A percentile compares a stretch with the other conserved stretches of the same genome.
These are phyloP conservation scores for Toxotes jaculatrix DNA, from an alignment of 2,113 vertebrate species.

Conservation along the genomic window DNA sequence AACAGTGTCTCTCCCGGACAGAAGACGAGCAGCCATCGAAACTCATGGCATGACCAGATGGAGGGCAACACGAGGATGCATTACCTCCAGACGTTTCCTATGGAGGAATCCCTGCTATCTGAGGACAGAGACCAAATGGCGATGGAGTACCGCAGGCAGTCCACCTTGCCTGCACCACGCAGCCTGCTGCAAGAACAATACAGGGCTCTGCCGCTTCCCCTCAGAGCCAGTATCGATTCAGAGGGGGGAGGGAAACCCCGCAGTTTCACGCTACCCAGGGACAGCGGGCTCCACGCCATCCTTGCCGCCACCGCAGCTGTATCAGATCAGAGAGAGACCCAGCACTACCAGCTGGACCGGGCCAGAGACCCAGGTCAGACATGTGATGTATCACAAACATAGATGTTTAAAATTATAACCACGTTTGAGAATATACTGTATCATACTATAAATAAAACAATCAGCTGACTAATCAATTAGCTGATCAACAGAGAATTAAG, in stretches of 20 bases:
- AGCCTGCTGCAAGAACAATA: conserved; percentile 94
- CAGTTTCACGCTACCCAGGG: conserved; percentile 96
- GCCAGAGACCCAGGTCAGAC: conserved; percentile 82
- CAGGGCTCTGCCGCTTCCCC: conserved; percentile 85
- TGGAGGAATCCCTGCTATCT: conserved; percentile 90
- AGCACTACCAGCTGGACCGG: conserved; percentile 85
- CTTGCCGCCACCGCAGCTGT: conserved; percentile 86
- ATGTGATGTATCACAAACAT: neutral
- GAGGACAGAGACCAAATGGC: conserved; percentile 86
- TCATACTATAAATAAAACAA: neutral
- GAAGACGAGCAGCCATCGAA: conserved; percentile 91
- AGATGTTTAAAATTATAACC: neutral
- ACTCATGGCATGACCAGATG: conserved; percentile 98
- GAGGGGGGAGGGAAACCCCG: conserved; percentile 88
- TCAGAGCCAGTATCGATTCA: conserved; percentile 72
- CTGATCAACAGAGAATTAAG: too few relatives aligned
- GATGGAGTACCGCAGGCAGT: conserved; percentile 94
- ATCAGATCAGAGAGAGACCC: conserved; percentile 86
- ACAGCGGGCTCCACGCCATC: conserved; percentile 95
- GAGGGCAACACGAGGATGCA: conserved; percentile 94
- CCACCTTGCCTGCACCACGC: conserved; percentile 93
- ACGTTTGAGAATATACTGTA: neutral
- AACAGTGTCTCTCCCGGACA: conserved; percentile 87
- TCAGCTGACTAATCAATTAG: too few relatives aligned
- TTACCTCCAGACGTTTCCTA: conserved; percentile 94